A percentile compares a stretch with the other conserved stretches of the same genome.
Conservation (phyloP, 1,140 invertebrate species). For the Caenorhabditis remanei region DNA sequence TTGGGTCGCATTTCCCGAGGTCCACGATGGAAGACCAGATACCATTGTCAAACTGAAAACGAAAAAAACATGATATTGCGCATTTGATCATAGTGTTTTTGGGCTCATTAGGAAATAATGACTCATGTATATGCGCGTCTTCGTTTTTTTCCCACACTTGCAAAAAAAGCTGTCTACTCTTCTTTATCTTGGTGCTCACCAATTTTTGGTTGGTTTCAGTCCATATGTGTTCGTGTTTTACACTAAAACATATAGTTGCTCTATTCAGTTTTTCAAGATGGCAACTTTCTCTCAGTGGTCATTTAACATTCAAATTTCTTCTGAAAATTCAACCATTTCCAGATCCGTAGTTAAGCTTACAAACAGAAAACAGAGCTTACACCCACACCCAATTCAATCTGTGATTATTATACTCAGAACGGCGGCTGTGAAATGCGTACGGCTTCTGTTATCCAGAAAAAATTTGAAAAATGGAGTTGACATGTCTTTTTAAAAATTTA, state of each 20-base stretch:
- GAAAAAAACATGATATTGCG: slow-evolving; percentile 15
- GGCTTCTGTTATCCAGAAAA: not conserved
- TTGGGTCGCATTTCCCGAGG: slow-evolving; percentile 28
- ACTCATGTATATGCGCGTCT: slow-evolving; percentile 36
- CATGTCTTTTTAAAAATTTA: too few relatives aligned
- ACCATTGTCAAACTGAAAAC: slow-evolving; percentile 47
- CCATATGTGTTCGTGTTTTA: not conserved
- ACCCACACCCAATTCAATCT: slow-evolving; percentile 9
- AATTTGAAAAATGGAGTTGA: not conserved
- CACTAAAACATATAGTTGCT: too few relatives aligned
- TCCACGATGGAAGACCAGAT: slow-evolving; percentile 32
- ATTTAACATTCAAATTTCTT: not conserved
- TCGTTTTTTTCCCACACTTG: slow-evolving; percentile 22
- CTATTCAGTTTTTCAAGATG: not conserved
- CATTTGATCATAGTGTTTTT: not conserved
- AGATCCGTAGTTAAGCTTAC: not conserved
- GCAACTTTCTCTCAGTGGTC: not conserved
- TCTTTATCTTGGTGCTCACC: slow-evolving; percentile 18
- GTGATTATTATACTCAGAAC: not conserved
- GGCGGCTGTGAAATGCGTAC: not conserved
- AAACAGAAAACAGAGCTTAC: not conserved
- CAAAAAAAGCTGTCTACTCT: slow-evolving; percentile 18
- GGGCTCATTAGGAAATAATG: slow-evolving; percentile 37
- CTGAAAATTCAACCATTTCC: not conserved
- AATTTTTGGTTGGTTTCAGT: slow-evolving; percentile 14